phyloP scores from a whole-genome alignment of 1,140 invertebrate genomes.

The Sminthurides bifidus region DNA sequence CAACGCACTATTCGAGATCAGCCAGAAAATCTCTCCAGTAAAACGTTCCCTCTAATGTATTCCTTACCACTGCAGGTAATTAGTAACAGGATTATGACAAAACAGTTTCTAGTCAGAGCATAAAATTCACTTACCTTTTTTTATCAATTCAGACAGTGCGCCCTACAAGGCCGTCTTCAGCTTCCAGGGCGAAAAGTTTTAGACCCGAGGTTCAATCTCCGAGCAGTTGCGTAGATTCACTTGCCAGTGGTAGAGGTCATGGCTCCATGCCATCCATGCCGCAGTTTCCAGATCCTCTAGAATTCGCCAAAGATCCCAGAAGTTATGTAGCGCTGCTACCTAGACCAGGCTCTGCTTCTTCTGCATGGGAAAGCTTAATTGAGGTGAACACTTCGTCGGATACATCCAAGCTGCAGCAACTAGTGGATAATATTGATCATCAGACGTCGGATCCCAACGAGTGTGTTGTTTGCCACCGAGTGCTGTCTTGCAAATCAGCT shows the following conservation, averaged over 20 bases:
- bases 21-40: slow-evolving; percentile 64
- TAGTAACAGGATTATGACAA: no score
- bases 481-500: slow-evolving; percentile 93
- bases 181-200: background rate
- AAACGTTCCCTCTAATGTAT: slow-evolving; percentile 34
- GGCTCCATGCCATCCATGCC: no score
- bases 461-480: slow-evolving; percentile 92
- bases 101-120: background rate
- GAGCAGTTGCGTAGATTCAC: no score
- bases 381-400: slow-evolving; percentile 90
- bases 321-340: slow-evolving; percentile 48
- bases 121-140: background rate
- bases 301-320: background rate
- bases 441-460: slow-evolving; percentile 86
- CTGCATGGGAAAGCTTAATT: slow-evolving; percentile 91
- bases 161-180: slow-evolving; percentile 8
- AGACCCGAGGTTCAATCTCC: no score
- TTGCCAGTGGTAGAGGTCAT: no score
- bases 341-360: slow-evolving; percentile 79
- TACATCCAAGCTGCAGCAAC: slow-evolving; percentile 82
- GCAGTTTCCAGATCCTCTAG: background rate
- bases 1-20: slow-evolving; percentile 44
- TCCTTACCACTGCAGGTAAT: background rate
- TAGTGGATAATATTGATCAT: slow-evolving; percentile 92
- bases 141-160: background rate